Percentiles rank a stretch among this genome's conserved stretches.
phyloP scores from a whole-genome alignment of 1,140 invertebrate genomes.

The Brachionus rubens region DNA sequence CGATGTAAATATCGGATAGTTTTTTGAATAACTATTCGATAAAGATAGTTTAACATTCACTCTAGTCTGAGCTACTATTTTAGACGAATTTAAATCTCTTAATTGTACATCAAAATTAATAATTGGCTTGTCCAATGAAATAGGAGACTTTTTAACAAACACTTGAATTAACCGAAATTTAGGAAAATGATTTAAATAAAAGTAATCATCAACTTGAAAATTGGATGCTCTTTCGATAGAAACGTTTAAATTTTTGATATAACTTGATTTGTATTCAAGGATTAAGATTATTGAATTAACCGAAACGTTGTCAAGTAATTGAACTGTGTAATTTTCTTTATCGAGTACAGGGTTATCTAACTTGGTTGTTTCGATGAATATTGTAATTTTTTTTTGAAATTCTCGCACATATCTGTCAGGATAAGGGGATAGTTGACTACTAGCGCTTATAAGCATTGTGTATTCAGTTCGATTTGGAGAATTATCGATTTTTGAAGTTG shows the following conservation, averaged over 20 bases:
- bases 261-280: neutral
- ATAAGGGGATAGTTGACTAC: neutral
- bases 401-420: constrained; percentile 12
- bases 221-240: neutral
- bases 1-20: neutral
- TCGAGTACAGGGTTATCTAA: neutral
- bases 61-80: neutral
- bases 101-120: constrained; percentile 10
- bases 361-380: neutral
- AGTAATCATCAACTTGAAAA: neutral
- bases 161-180: neutral
- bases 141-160: neutral
- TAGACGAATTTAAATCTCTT: neutral
- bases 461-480: neutral
- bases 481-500: neutral
- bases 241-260: neutral
- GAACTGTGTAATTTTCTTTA: neutral
- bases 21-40: neutral
- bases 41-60: neutral
- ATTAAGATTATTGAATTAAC: neutral
- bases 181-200: constrained; percentile 2
- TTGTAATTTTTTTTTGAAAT: neutral
- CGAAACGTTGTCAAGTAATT: neutral
- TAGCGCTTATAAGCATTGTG: neutral
- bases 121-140: neutral